These are phyloP conservation scores for Otocyon megalotis DNA, from an alignment of 2,113 vertebrate species.

Conservation along the genomic window DNA sequence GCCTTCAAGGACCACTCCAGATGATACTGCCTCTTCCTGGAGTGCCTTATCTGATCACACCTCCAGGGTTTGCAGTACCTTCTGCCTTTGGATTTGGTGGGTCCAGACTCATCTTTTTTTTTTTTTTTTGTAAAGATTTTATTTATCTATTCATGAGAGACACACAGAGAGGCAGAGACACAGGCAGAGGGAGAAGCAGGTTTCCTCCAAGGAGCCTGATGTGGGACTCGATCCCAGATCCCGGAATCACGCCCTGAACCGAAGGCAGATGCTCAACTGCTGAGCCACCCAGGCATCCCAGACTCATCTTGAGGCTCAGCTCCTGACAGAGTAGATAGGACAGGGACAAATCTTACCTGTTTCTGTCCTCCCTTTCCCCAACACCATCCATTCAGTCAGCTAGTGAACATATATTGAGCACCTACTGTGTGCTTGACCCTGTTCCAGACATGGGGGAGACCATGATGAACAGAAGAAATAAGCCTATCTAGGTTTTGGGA, in stretches of 20 bases:
- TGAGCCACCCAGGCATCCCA: neutral
- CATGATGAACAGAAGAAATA: conserved; percentile 44
- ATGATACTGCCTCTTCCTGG: neutral
- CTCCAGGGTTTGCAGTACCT: neutral
- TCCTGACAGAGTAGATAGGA: neutral
- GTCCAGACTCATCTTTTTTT: neutral
- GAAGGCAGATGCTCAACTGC: too few species aligned
- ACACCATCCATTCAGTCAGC: neutral
- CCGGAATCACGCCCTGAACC: too few species aligned
- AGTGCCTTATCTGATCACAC: neutral
- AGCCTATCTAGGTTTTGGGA: neutral
- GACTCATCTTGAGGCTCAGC: neutral
- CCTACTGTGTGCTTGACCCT: neutral
- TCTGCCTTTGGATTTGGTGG: conserved; percentile 14
- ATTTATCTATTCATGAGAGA: too few species aligned
- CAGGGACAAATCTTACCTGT: neutral
- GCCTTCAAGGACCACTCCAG: neutral
- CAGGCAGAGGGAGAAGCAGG: too few species aligned
- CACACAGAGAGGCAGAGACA: too few species aligned
- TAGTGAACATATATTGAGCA: conserved; percentile 14
- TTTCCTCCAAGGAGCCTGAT: too few species aligned
- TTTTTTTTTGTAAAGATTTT: too few species aligned
- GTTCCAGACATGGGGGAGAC: conserved; percentile 17
- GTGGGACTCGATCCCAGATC: too few species aligned
- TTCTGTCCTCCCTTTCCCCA: neutral